Conservation (phyloP, 2,113 vertebrate genomes). For the Phaethon lepturus region DNA sequence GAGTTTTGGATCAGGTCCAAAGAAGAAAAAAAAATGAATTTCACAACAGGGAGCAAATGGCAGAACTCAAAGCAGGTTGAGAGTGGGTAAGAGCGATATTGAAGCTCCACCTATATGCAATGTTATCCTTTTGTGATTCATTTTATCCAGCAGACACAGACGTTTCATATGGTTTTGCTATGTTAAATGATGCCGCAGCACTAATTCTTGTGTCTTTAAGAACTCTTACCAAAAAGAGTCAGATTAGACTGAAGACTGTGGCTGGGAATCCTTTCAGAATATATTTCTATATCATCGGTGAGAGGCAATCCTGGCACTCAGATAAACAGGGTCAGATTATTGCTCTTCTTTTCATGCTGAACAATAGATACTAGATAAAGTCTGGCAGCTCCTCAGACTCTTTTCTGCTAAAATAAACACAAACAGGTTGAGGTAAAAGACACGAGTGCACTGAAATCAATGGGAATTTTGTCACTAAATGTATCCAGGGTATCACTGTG, state of each 20-base stretch:
- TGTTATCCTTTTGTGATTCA: background rate
- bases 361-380: background rate
- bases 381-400: background rate
- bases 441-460: background rate
- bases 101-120: background rate
- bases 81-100: background rate
- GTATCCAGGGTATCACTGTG: background rate
- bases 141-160: background rate
- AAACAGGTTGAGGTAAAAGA: background rate
- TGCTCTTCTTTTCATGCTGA: background rate
- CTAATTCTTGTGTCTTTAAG: background rate
- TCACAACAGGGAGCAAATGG: background rate
- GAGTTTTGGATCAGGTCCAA: constrained; percentile 31
- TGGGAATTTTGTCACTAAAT: background rate
- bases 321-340: background rate
- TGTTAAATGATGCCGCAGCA: background rate
- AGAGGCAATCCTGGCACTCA: background rate
- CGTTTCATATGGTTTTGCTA: background rate
- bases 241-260: background rate
- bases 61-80: constrained; percentile 15
- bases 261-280: background rate
- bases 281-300: background rate
- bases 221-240: background rate
- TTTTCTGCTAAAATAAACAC: constrained; percentile 12
- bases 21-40: background rate